These are phyloP conservation scores for Dendrolimus pini DNA, from an alignment of 2,888 invertebrate genomes.

Conservation along the genomic window DNA sequence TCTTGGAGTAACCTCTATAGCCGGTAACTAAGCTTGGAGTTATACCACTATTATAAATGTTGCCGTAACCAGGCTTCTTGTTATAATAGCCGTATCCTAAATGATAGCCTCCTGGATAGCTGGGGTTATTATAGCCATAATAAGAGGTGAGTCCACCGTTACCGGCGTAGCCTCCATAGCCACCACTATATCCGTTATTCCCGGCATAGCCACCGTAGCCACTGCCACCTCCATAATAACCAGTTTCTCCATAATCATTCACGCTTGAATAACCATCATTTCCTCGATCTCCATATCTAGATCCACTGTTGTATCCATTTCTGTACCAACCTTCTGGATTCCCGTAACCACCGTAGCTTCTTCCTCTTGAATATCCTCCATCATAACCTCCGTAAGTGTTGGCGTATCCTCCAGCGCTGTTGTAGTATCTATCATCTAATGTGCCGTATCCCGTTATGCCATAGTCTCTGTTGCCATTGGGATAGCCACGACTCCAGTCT, in stretches of 20 bases:
- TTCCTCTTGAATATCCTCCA: slow-evolving; percentile 1
- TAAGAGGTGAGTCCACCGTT: slow-evolving; percentile 78
- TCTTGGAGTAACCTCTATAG: slow-evolving; percentile 68
- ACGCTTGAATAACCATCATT: slow-evolving; percentile 4
- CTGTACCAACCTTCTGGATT: background rate
- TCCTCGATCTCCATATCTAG: slow-evolving; percentile 15
- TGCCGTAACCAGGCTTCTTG: slow-evolving; percentile 48
- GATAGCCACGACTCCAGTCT: slow-evolving; percentile 50
- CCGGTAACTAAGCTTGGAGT: slow-evolving; percentile 68
- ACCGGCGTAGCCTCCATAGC: slow-evolving; percentile 73
- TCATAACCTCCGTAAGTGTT: slow-evolving; percentile 10
- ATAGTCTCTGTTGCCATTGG: slow-evolving; percentile 27
- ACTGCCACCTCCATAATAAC: slow-evolving; percentile 9
- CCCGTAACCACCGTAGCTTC: slow-evolving; percentile 16
- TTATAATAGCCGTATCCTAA: slow-evolving; percentile 77
- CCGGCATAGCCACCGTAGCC: slow-evolving; percentile 6
- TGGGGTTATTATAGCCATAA: slow-evolving; percentile 75
- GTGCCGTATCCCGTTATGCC: slow-evolving; percentile 37
- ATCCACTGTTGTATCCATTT: slow-evolving; percentile 8
- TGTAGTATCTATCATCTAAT: slow-evolving; percentile 41
- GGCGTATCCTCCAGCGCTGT: slow-evolving; percentile 4
- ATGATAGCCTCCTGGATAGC: slow-evolving; percentile 71
- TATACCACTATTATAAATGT: slow-evolving; percentile 56
- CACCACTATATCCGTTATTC: slow-evolving; percentile 19
- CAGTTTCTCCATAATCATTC: slow-evolving; percentile 8